Base-by-base conservation (phyloP, 2,888 invertebrate genomes). In the Tenthredo notha region DNA sequence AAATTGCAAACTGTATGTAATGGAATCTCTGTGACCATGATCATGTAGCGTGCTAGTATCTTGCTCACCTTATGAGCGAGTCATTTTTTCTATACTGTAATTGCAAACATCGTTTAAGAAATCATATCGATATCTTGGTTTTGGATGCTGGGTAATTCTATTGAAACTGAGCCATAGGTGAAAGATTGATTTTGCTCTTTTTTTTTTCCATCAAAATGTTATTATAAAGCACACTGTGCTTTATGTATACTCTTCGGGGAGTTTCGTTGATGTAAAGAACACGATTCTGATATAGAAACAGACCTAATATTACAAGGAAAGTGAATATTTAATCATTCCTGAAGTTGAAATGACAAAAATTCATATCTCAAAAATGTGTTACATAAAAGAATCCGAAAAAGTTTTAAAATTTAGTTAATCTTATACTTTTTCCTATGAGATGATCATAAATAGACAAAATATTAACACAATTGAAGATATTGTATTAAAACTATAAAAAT, bases 1-100 rank as follows among this genome's bases (percentile, higher is more conserved):
- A 74, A 74, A 74, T 74, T 29, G 77, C 54, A 18, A 54, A 54
- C 77, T 29, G 10, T 77, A 33, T 33, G 67, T 47, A 50, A 37
- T 29, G 12, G 25, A 54, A 47, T 54, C 29, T 29, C 77, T 77
- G 50, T 33, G 18, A 15, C n/a, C 50, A 29, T 50, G 77, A 54
- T 77, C 12, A 18, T 25, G 50, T 33, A 6, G 40, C 67, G 33
- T 33, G 33, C 25, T 67, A 33, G 33, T 25, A 33, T 33, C 67
- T 67, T 67, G 15, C 67, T 67, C 18, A 67, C 18, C 33, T 67
- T 15, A 15, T 18, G 33, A 67, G 29, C 33, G 18, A 33, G 67
- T 33, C 4, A 18, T 67, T 67, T 67, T 15, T 33, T 18, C 33
- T 67, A 67, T 18, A 33, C 0, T 29, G 25, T 33, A 67, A 67